Base-by-base conservation (phyloP, 1,140 invertebrate species). In the Pomacea maculata region DNA sequence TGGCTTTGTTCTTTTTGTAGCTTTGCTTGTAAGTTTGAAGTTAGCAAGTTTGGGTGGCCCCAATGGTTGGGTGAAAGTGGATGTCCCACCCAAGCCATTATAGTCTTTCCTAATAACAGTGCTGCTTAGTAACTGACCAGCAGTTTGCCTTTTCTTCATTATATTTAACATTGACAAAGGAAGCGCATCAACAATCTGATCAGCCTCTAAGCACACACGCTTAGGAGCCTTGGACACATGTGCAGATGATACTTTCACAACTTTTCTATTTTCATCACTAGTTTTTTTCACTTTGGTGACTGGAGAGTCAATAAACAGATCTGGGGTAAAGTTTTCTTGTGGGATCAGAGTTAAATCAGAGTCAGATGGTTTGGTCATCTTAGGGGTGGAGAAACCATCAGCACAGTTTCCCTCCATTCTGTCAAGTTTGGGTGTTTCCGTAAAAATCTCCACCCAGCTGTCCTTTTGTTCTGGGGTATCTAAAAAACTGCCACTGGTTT, bases 101-200 rank as follows among this genome's bases (percentile, higher is more conserved):
- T 78, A 78, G 67, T 78, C 77, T 19, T 78, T 70, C 19, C 77
- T 70, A 52, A 78, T 29, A 45, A 78, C 25, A 7, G 77, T 78
- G 57, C 57, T 61, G 64, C 77, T 25, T 17, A 78, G 25, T 21
- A 78, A 29, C 52, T 71, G 65, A 8, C 77, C 65, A 6, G 65
- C 25, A 12, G 55, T 70, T 17, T 78, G 63, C 2, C 77, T 29
- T 54, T 78, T 78, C 77, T 78, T 78, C 77, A 78, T 78, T 64
- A 78, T 78, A 65, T 78, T 78, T 21, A 78, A 65, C 4, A 65
- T n/a, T 45, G 77, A 78, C 77, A 78, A 25, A 54, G 77, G 77
- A 19, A 78, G 70, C 4, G 14, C 10, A 11, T 70, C 67, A 1
- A 65, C 64, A 54, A 21, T 57, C 45, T 70, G 45, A n/a, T 57